Percentiles rank a stretch among this genome's conserved stretches.
Conservation (phyloP, 2,888 invertebrate genomes). For the Cremastobaeus sp. region DNA sequence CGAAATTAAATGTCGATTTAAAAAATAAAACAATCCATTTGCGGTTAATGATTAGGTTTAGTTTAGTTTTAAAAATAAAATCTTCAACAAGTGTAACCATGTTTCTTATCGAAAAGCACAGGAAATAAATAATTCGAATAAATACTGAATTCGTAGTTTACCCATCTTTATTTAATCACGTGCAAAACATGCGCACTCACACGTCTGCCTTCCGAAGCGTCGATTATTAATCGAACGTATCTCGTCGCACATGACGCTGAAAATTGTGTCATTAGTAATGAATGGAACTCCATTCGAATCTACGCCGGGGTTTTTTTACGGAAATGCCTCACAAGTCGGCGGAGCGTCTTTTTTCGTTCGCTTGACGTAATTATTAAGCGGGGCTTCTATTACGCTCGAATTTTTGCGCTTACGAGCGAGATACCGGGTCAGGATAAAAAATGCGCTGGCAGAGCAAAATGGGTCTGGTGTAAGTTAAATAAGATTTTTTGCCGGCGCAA, state of each 20-base stretch:
- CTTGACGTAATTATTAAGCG: conserved; percentile 49
- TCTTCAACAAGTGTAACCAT: no score
- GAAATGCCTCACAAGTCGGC: no score
- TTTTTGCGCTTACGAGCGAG: conserved; percentile 25
- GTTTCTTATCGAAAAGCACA: no score
- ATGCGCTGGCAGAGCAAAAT: conserved; percentile 6
- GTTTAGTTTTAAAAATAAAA: no score
- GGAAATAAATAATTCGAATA: no score
- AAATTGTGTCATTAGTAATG: conserved; percentile 31
- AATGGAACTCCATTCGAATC: not conserved
- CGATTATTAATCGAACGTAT: conserved; percentile 12
- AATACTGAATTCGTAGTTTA: no score
- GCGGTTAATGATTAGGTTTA: no score
- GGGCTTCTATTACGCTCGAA: conserved; percentile 25
- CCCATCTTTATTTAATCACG: no score
- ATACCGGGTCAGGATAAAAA: conserved; percentile 27
- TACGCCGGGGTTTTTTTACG: no score
- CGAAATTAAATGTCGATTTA: no score
- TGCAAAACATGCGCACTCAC: no score
- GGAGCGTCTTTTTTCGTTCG: conserved; percentile 4
- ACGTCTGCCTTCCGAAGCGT: not conserved
- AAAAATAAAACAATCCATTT: no score
- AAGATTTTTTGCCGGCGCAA: conserved; percentile 44
- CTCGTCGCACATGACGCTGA: conserved; percentile 2
- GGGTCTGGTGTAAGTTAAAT: conserved; percentile 31